Evolutionary conservation across 2,797 vertebrate species (phyloP).

Genomic region (Gymnodraco acuticeps): DNA sequence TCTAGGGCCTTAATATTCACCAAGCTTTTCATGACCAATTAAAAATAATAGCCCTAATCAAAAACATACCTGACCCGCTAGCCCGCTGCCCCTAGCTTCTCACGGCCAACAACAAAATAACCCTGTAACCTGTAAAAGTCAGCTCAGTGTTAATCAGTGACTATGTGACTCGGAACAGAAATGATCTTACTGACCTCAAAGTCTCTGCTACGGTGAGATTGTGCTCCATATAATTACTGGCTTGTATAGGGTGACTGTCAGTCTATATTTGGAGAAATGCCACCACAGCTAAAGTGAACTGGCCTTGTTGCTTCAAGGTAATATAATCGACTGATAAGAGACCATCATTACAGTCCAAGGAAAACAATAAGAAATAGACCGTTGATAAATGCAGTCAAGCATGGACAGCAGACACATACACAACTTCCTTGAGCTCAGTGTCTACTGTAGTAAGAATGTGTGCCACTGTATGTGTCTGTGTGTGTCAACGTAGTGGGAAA

Average conservation of each 20-base stretch:
- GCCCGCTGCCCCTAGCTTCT: conserved; percentile 1
- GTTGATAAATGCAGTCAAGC: conserved; percentile 37
- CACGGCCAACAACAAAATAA: conserved; percentile 15
- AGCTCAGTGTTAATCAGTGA: conserved; percentile 63
- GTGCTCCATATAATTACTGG: conserved; percentile 43
- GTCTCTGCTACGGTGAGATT: conserved; percentile 31
- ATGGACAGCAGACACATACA: conserved; percentile 16
- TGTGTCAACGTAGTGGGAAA: conserved; percentile 6
- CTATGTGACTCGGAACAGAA: conserved; percentile 28
- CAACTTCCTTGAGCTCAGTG: conserved; percentile 30
- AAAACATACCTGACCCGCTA: neutral
- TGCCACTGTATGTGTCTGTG: neutral
- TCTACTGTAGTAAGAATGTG: conserved; percentile 24
- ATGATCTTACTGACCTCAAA: conserved; percentile 44
- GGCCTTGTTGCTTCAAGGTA: conserved; percentile 51
- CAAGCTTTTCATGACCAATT: neutral
- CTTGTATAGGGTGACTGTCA: conserved; percentile 35
- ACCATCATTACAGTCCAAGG: conserved; percentile 58
- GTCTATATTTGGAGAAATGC: conserved; percentile 70
- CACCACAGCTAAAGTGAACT: conserved; percentile 52
- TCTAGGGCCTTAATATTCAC: neutral
- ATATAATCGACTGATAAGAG: conserved; percentile 58
- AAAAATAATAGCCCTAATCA: neutral
- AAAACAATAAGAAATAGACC: conserved; percentile 59
- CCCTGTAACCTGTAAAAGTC: conserved; percentile 8